These are phyloP conservation scores for Choreutis nemorana DNA, from an alignment of 2,888 invertebrate species.

Conservation along the genomic window DNA sequence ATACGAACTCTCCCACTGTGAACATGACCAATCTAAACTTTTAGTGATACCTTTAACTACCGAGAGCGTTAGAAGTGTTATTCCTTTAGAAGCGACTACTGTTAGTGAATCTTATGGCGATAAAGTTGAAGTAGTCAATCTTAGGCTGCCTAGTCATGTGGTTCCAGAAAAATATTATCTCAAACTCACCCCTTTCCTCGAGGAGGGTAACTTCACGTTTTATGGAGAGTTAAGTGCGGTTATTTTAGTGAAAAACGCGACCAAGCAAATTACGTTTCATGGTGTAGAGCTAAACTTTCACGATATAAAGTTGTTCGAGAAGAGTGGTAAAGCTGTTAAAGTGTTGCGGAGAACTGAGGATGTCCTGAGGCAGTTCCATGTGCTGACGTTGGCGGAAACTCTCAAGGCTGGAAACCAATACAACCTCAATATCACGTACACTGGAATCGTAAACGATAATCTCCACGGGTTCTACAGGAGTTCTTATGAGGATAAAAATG, in stretches of 20 bases:
- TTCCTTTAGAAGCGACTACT: constrained; percentile 33
- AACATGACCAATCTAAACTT: constrained; percentile 38
- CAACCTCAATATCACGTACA: constrained; percentile 72
- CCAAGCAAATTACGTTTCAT: constrained; percentile 77
- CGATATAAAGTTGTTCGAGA: constrained; percentile 59
- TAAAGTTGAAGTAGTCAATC: constrained; percentile 41
- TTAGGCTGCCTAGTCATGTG: constrained; percentile 74
- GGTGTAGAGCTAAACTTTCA: constrained; percentile 73
- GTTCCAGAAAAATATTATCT: constrained; percentile 75
- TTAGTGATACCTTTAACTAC: constrained; percentile 45
- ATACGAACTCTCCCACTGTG: constrained; percentile 44
- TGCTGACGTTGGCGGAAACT: constrained; percentile 67
- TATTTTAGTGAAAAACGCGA: constrained; percentile 68
- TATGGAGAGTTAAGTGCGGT: constrained; percentile 73
- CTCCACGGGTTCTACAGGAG: constrained; percentile 85
- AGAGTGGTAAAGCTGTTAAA: constrained; percentile 29
- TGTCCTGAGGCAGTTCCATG: constrained; percentile 72
- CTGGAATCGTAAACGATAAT: constrained; percentile 77
- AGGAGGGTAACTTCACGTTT: constrained; percentile 81
- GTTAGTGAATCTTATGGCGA: constrained; percentile 17
- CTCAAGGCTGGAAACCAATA: constrained; percentile 70
- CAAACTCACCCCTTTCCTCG: constrained; percentile 75
- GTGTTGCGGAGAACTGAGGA: constrained; percentile 59
- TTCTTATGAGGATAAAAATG: constrained; percentile 74
- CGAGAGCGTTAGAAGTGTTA: constrained; percentile 39